A percentile compares a stretch with the other conserved stretches of the same genome.
Evolutionary conservation across 2,888 invertebrate genomes (phyloP).

Genomic region (Troides oblongomaculatus): DNA sequence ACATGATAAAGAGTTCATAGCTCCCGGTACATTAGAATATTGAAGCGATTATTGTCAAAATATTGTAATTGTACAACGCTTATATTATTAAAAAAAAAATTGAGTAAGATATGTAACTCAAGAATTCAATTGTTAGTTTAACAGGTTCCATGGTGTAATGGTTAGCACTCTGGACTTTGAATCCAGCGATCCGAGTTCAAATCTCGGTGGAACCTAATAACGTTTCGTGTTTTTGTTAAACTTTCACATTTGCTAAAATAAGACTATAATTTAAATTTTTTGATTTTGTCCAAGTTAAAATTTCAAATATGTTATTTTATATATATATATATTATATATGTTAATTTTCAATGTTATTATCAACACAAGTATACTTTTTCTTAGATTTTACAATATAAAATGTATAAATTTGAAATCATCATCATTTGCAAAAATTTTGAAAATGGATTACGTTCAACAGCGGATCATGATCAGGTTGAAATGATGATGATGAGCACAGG

Average conservation of each 20-base stretch:
- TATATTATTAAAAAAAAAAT: not conserved
- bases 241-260: not conserved
- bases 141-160: slow-evolving; percentile 87
- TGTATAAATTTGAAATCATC: too few relatives aligned
- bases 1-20: not conserved
- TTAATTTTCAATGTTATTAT: too few relatives aligned
- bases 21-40: not conserved
- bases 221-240: not conserved
- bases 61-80: not conserved
- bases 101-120: not conserved
- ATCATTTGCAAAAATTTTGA: too few relatives aligned
- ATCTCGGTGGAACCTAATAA: slow-evolving; percentile 87
- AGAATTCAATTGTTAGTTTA: not conserved
- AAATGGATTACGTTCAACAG: too few relatives aligned
- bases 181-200: slow-evolving; percentile 92
- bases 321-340: too few relatives aligned
- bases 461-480: too few relatives aligned
- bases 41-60: not conserved
- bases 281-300: too few relatives aligned
- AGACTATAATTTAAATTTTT: not conserved
- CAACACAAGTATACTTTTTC: too few relatives aligned
- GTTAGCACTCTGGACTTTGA: slow-evolving; percentile 91
- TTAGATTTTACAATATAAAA: too few relatives aligned
- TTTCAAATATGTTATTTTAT: too few relatives aligned
- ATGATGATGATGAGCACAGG: too few relatives aligned